Evolutionary conservation across 2,888 invertebrate genomes (phyloP), one percentile per base, ranked within the genome.

Genomic region (Oligia fasciuncula): DNA sequence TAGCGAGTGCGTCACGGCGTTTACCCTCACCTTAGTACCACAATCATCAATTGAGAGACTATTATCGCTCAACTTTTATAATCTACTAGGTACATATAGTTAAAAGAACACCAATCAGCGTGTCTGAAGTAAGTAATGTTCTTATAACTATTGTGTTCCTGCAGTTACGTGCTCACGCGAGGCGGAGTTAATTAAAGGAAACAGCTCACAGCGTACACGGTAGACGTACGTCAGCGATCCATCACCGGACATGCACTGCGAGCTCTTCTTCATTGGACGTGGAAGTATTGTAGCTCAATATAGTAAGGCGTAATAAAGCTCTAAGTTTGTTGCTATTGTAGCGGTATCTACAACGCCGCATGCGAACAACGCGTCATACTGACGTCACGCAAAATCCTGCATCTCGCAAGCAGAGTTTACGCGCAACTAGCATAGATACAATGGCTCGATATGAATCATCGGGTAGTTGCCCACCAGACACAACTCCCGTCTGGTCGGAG

Each of bases 121-220:
- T 11, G 57, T 60, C 57, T 54, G 9, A 19, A n/a, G 62, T 74
- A 77, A 78, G 78, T 75, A 66, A 75, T 83, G 79, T 86, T 72
- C 14, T 79, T 86, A 73, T 84, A 86, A 84, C 73, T 83, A 84
- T 82, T 73, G 19, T 71, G 70, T 86, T 83, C 84, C 85, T 70
- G 62, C 1, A 69, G 84, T 87, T 75, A 87, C 66, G 78, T 85
- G 72, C 43, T 84, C 87, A 85, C 81, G 87, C 85, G 66, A 85
- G 67, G 43, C 62, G 60, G 17, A 78, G 76, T 85, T 85, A 85
- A 87, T 85, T 85, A 87, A 87, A 81, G 85, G 85, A 85, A 85
- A 75, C 87, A 87, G 80, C 60, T 70, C 49, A 13, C 68, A 63
- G 68, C n/a, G 60, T 46, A 81, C 85, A 73, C 77, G 76, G 65